Evolutionary conservation across 1,140 invertebrate species (phyloP).

Genomic region (Trichogramma pretiosum): DNA sequence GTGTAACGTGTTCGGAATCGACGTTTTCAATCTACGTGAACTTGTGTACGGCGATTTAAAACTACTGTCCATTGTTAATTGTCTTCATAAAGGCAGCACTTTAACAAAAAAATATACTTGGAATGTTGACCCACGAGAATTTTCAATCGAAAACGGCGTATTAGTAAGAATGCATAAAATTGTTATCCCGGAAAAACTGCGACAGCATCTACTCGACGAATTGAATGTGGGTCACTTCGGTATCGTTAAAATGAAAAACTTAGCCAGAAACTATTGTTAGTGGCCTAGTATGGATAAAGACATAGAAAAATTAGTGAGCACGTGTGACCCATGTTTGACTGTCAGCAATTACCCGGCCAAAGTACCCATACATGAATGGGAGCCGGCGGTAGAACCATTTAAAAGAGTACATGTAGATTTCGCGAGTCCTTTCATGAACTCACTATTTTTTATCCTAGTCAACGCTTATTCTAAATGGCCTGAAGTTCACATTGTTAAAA

Average conservation of each 20-base stretch:
- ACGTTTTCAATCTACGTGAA: too few relatives aligned
- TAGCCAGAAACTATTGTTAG: constrained; percentile 43
- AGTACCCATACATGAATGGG: constrained; percentile 19
- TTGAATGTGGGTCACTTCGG: constrained; percentile 44
- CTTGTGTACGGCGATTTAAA: too few relatives aligned
- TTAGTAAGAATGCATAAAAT: constrained; percentile 17
- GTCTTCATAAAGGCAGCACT: neutral
- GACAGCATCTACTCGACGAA: constrained; percentile 31
- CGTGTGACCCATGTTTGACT: constrained; percentile 29
- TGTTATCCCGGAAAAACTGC: constrained; percentile 34
- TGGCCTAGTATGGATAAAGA: constrained; percentile 45
- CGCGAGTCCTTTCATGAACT: constrained; percentile 18
- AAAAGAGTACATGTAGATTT: constrained; percentile 27
- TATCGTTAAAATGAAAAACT: constrained; percentile 45
- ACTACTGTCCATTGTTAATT: too few relatives aligned
- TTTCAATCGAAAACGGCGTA: neutral
- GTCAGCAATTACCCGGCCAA: constrained; percentile 18
- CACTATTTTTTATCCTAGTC: constrained; percentile 16
- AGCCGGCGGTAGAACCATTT: constrained; percentile 7
- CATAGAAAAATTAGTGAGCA: constrained; percentile 29
- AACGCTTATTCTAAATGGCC: constrained; percentile 20
- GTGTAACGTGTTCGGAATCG: too few relatives aligned
- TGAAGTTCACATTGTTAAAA: constrained; percentile 6
- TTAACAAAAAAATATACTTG: neutral
- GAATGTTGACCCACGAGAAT: neutral